Evolutionary conservation across 1,140 invertebrate genomes (phyloP).

Genomic region (Zaprionus vittiger): DNA sequence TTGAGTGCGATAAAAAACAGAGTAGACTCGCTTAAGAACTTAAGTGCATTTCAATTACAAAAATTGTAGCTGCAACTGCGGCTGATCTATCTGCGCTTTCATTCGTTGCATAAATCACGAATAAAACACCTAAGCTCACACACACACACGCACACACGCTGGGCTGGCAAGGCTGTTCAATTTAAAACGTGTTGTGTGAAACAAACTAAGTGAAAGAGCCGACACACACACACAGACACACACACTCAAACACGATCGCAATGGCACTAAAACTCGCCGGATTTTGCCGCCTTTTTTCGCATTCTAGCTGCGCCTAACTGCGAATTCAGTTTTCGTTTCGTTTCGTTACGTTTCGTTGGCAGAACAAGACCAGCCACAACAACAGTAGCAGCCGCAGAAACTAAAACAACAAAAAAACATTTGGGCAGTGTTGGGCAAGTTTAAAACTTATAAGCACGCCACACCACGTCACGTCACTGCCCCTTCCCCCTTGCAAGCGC

Average conservation of each 20-base stretch:
- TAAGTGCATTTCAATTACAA: conserved; percentile 80
- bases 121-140: conserved; percentile 39
- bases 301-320: conserved; percentile 40
- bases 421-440: conserved; percentile 53
- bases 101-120: conserved; percentile 62
- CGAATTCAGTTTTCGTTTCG: conserved; percentile 48
- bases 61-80: conserved; percentile 36
- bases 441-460: conserved; percentile 81
- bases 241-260: background rate
- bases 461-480: conserved; percentile 44
- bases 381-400: conserved; percentile 21
- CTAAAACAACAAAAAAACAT: conserved; percentile 28
- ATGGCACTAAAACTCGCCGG: conserved; percentile 30
- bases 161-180: conserved; percentile 65
- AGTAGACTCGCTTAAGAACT: conserved; percentile 48
- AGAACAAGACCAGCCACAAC: conserved; percentile 14
- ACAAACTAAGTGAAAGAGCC: conserved; percentile 42
- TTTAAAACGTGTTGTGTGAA: conserved; percentile 68
- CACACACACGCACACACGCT: conserved; percentile 10
- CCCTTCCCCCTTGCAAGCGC: conserved; percentile 32
- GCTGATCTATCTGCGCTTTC: conserved; percentile 18
- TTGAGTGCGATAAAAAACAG: background rate
- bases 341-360: conserved; percentile 14
- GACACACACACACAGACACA: conserved; percentile 25
- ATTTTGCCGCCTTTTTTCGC: conserved; percentile 27